phyloP scores from a whole-genome alignment of 2,888 invertebrate species.

The Odontocerum albicorne region DNA sequence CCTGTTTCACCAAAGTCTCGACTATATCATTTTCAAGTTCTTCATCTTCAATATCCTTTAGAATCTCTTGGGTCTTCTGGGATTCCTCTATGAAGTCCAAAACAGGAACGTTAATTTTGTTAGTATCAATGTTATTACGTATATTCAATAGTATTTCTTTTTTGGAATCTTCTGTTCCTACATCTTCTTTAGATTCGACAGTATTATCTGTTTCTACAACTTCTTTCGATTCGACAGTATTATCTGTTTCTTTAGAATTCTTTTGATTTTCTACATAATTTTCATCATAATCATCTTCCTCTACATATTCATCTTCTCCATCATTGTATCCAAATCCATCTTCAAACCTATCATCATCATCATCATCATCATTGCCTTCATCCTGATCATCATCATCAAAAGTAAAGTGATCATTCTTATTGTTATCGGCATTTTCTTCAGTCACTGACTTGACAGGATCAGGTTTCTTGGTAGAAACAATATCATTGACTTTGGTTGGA shows the following conservation, averaged over 20 bases:
- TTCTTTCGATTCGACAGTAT: no score
- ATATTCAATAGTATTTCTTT: constrained; percentile 43
- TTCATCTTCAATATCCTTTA: no score
- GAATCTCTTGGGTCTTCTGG: no score
- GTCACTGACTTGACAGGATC: neutral
- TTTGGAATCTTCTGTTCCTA: no score
- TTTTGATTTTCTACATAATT: neutral
- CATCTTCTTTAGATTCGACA: no score
- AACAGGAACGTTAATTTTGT: constrained; percentile 47
- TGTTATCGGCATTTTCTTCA: neutral
- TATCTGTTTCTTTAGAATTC: constrained; percentile 38
- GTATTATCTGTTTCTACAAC: no score
- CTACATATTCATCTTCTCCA: constrained; percentile 6
- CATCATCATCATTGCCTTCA: constrained; percentile 26
- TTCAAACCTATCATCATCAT: constrained; percentile 2
- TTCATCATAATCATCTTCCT: constrained; percentile 5
- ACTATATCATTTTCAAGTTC: neutral
- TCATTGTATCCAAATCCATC: neutral
- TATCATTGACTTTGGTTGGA: constrained; percentile 12
- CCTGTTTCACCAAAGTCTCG: no score
- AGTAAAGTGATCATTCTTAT: constrained; percentile 28
- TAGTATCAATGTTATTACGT: constrained; percentile 46
- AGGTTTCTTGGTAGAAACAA: neutral
- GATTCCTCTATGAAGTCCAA: no score
- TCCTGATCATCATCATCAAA: no score